phyloP scores from a whole-genome alignment of 2,113 vertebrate species.

The Syrmaticus mikado region DNA sequence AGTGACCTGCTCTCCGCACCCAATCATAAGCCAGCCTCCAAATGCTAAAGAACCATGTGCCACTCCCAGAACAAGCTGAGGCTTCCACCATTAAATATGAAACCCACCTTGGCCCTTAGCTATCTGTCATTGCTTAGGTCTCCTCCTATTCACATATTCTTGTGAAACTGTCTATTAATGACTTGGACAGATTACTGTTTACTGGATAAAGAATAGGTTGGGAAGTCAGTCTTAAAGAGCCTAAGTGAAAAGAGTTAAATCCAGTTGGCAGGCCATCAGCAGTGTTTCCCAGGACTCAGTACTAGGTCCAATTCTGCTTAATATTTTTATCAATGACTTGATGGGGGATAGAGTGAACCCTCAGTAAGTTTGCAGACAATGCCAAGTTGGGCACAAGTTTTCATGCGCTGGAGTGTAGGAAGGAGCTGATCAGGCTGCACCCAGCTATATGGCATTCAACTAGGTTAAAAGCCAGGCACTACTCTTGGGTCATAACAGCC shows the following conservation, averaged over 20 bases:
- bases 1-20: background rate
- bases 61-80: background rate
- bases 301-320: background rate
- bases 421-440: no score
- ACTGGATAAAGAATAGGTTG: background rate
- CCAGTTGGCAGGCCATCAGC: background rate
- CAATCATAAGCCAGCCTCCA: fast-evolving
- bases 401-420: background rate
- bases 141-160: background rate
- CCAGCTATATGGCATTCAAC: background rate
- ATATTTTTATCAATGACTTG: background rate
- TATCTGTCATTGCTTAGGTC: background rate
- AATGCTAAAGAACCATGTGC: fast-evolving
- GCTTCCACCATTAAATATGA: fast-evolving
- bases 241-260: background rate
- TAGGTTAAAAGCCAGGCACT: background rate
- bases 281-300: background rate
- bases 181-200: background rate
- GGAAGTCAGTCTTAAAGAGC: background rate
- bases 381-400: background rate
- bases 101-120: fast-evolving
- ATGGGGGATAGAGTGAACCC: background rate
- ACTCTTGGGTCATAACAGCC: background rate
- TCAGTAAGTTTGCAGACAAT: background rate
- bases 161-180: background rate